A percentile compares a stretch with the other conserved stretches of the same genome.
These are phyloP conservation scores for Aleadryas rufinucha DNA, from an alignment of 2,113 vertebrate species.

Conservation along the genomic window DNA sequence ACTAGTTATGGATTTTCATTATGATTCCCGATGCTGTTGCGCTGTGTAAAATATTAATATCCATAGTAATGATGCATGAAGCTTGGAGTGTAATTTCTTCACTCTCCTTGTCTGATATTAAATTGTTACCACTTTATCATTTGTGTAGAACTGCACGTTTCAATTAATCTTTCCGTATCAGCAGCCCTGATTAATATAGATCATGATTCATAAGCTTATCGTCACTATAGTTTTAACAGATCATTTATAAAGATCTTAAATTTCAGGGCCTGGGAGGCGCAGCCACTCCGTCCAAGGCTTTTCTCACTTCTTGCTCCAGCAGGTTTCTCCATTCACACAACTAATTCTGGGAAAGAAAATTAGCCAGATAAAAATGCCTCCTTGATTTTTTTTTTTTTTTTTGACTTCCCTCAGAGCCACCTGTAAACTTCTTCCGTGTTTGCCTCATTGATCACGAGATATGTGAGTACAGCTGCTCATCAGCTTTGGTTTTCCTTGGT, in stretches of 20 bases:
- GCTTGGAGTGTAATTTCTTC: conserved; percentile 95
- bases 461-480: background rate
- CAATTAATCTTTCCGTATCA: conserved; percentile 95
- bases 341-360: conserved; percentile 72
- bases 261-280: conserved; percentile 82
- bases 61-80: conserved; percentile 99
- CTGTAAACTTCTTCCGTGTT: background rate
- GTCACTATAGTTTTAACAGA: conserved; percentile 97
- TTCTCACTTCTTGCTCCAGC: conserved; percentile 71
- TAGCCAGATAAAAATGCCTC: conserved; percentile 58
- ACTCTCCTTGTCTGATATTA: conserved; percentile 93
- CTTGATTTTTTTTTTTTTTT: background rate
- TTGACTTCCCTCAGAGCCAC: background rate
- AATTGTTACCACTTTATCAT: conserved; percentile 99
- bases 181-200: conserved; percentile 93
- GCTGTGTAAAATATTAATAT: conserved; percentile 96
- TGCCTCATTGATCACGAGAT: background rate
- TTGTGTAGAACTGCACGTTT: conserved; percentile 94
- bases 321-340: conserved; percentile 70
- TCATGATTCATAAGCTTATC: conserved; percentile 99
- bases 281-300: conserved; percentile 76
- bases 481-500: background rate
- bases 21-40: conserved; percentile 92
- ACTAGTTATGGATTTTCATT: conserved; percentile 99
- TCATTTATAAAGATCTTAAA: conserved; percentile 90